These are phyloP conservation scores for Glossophaga mutica DNA, from an alignment of 2,797 vertebrate species.

Conservation along the genomic window DNA sequence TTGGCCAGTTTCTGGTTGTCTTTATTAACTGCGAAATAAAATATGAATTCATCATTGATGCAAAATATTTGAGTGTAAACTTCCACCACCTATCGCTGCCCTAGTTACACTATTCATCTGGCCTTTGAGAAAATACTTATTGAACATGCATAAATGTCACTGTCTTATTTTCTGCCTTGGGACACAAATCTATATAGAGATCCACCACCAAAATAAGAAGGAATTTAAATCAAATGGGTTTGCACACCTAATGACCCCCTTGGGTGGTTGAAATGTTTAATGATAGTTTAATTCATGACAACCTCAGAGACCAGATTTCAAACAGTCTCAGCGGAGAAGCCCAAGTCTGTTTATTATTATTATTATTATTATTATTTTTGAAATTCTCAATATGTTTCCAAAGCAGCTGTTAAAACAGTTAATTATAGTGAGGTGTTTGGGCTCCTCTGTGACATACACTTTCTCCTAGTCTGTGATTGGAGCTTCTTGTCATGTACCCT, in stretches of 20 bases:
- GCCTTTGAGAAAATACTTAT: neutral
- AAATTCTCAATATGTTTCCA: conserved; percentile 77
- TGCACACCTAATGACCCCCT: conserved; percentile 66
- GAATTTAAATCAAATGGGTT: conserved; percentile 39
- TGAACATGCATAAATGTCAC: neutral
- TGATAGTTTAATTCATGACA: conserved; percentile 72
- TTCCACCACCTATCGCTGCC: neutral
- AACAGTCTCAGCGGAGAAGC: conserved; percentile 61
- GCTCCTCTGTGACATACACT: conserved; percentile 65
- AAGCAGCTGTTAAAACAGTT: conserved; percentile 69
- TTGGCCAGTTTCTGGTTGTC: neutral
- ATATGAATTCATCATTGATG: neutral
- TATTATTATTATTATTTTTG: conserved; percentile 55
- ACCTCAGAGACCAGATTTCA: conserved; percentile 69
- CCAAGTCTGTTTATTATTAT: conserved; percentile 27
- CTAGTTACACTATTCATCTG: neutral
- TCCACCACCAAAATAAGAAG: conserved; percentile 4
- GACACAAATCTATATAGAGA: conserved; percentile 42
- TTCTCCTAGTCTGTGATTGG: conserved; percentile 56
- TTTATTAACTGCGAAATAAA: conserved; percentile 6
- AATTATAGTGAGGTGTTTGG: conserved; percentile 80
- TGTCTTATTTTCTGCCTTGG: conserved; percentile 22
- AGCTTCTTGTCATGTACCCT: conserved; percentile 48
- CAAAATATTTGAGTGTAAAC: neutral
- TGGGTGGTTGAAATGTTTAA: conserved; percentile 64